A percentile compares a stretch with the other conserved stretches of the same genome.
Evolutionary conservation across 2,113 vertebrate species (phyloP).

Genomic region (Oncorhynchus tshawytscha): DNA sequence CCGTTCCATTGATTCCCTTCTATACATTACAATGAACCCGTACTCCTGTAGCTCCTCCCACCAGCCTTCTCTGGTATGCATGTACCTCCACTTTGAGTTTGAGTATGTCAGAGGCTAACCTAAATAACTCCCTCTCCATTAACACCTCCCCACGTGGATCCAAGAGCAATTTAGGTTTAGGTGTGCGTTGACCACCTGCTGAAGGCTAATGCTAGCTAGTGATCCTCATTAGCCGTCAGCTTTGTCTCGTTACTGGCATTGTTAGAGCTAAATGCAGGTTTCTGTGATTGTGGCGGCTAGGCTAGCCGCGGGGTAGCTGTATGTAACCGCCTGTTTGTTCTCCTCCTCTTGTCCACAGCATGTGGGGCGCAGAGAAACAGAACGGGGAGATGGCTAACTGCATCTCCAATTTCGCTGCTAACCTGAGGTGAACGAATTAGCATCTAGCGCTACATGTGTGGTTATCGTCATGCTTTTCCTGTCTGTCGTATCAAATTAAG

Average conservation of each 20-base stretch:
- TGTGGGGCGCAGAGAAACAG: conserved; percentile 82
- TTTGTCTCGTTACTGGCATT: not conserved
- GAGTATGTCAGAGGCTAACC: conserved; percentile 50
- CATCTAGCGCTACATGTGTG: not conserved
- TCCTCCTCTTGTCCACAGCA: conserved; percentile 78
- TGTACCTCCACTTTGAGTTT: conserved; percentile 49
- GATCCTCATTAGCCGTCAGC: conserved; percentile 5
- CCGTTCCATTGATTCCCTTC: not conserved
- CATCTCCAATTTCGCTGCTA: conserved; percentile 78
- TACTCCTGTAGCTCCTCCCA: no score
- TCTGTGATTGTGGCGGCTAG: not conserved
- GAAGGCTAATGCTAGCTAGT: not conserved
- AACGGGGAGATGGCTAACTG: conserved; percentile 79
- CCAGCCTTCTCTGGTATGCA: no score
- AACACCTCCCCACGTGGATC: conserved; percentile 41
- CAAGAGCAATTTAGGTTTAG: conserved; percentile 26
- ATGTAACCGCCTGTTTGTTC: conserved; percentile 32
- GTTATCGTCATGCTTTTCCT: not conserved
- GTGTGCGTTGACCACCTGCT: conserved; percentile 1
- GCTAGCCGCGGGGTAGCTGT: not conserved
- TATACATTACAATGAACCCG: no score
- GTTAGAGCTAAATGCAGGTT: not conserved
- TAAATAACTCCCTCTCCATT: conserved; percentile 33
- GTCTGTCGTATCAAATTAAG: not conserved
- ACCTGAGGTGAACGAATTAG: conserved; percentile 74